phyloP scores from a whole-genome alignment of 2,888 invertebrate genomes.

The Drosophila nr. perissopoda region DNA sequence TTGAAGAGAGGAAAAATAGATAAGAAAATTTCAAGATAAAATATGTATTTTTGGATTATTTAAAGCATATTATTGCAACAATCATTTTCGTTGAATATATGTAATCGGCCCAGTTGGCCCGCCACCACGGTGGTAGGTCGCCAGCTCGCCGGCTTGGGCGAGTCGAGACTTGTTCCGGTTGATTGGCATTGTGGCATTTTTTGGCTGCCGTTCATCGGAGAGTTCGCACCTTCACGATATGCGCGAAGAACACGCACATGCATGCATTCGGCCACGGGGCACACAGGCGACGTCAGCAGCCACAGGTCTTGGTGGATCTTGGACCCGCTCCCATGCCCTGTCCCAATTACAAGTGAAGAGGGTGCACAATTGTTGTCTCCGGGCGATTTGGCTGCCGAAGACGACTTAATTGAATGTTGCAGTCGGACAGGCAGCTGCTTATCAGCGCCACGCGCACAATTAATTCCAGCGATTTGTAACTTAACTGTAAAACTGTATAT shows the following conservation, averaged over 20 bases:
- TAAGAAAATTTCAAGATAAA: background rate
- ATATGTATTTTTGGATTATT: background rate
- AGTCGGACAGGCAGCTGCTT: constrained; percentile 67
- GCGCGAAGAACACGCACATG: constrained; percentile 41
- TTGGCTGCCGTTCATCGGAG: constrained; percentile 48
- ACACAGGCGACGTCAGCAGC: background rate
- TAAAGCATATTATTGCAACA: background rate
- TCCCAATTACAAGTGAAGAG: constrained; percentile 10
- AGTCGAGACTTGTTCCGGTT: constrained; percentile 8
- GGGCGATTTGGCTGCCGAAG: constrained; percentile 28
- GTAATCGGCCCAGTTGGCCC: background rate
- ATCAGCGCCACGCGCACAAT: constrained; percentile 70
- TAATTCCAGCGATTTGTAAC: constrained; percentile 75
- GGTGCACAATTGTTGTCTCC: constrained; percentile 29
- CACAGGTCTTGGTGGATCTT: background rate
- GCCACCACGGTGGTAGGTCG: background rate
- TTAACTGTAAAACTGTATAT: constrained; percentile 71
- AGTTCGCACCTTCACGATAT: constrained; percentile 45
- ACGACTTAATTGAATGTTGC: constrained; percentile 74
- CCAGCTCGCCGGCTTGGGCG: background rate
- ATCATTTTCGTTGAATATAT: background rate
- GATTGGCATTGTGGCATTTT: constrained; percentile 59
- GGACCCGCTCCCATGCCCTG: background rate
- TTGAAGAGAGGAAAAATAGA: background rate
- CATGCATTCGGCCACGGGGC: background rate